A percentile compares a stretch with the other conserved stretches of the same genome.
Conservation (phyloP, 2,888 invertebrate genomes). For the Folsomia candida region DNA sequence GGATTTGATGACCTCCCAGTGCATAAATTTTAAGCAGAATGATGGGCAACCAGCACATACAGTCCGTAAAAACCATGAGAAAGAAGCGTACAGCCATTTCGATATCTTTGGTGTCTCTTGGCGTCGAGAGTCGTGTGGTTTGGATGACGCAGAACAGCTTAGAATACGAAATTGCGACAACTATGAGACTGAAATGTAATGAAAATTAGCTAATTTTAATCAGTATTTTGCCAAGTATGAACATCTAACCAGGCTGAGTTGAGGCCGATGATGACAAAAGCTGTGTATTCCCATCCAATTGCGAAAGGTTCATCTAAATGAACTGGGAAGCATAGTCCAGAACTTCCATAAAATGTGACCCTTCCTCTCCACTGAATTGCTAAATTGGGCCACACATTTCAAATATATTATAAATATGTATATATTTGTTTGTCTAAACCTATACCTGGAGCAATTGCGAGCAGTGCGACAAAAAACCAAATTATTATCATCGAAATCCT, state of each 20-base stretch:
- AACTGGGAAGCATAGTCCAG: constrained; percentile 68
- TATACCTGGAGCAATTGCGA: constrained; percentile 65
- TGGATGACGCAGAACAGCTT: constrained; percentile 65
- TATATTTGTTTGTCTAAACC: constrained; percentile 14
- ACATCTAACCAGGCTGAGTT: constrained; percentile 60
- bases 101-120: constrained; percentile 59
- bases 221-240: background rate
- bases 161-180: constrained; percentile 63
- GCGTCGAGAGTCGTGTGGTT: constrained; percentile 63
- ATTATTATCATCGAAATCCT: constrained; percentile 59
- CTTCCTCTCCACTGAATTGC: constrained; percentile 63
- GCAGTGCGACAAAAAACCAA: constrained; percentile 62
- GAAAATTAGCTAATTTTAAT: background rate
- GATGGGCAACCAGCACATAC: constrained; percentile 70
- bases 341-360: constrained; percentile 65
- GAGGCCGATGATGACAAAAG: constrained; percentile 67
- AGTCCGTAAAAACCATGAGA: constrained; percentile 68
- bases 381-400: constrained; percentile 31
- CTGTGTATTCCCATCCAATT: constrained; percentile 70
- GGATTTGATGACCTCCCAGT: constrained; percentile 59
- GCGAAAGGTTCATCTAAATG: constrained; percentile 68
- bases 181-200: constrained; percentile 55
- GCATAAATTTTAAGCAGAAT: constrained; percentile 65
- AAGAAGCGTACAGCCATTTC: constrained; percentile 68
- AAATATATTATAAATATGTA: constrained; percentile 2